Evolutionary conservation across 2,888 invertebrate genomes (phyloP).

Genomic region (Drosophila merina): DNA sequence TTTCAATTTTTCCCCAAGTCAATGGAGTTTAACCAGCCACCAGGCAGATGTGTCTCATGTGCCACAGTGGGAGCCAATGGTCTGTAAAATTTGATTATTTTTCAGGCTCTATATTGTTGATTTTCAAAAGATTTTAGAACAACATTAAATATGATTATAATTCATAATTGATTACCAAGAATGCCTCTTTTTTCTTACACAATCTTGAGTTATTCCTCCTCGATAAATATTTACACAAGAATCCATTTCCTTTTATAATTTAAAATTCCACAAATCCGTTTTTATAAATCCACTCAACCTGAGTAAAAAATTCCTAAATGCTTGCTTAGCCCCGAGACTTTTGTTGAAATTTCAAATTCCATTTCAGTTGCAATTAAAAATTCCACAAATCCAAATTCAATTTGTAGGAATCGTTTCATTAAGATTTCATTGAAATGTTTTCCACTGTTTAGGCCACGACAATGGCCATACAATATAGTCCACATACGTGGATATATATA

Average conservation of each 20-base stretch:
- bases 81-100: conserved; percentile 23
- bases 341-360: conserved; percentile 12
- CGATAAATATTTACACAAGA: conserved; percentile 19
- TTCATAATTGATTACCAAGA: not conserved
- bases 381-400: conserved; percentile 35
- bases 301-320: not conserved
- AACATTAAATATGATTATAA: not conserved
- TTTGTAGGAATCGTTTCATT: conserved; percentile 37
- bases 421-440: conserved; percentile 40
- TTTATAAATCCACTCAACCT: conserved; percentile 3
- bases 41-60: conserved; percentile 28
- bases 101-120: not conserved
- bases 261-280: conserved; percentile 30
- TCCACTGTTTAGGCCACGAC: conserved; percentile 51
- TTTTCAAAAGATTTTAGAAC: too few relatives aligned
- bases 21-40: conserved; percentile 73
- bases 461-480: conserved; percentile 70
- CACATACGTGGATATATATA: conserved; percentile 16
- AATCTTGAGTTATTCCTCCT: not conserved
- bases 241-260: conserved; percentile 19
- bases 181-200: not conserved
- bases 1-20: conserved; percentile 76
- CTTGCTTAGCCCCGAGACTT: not conserved
- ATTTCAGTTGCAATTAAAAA: conserved; percentile 34
- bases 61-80: conserved; percentile 53